These are phyloP conservation scores for Apotomis capreana DNA, from an alignment of 2,888 invertebrate genomes.

Conservation along the genomic window DNA sequence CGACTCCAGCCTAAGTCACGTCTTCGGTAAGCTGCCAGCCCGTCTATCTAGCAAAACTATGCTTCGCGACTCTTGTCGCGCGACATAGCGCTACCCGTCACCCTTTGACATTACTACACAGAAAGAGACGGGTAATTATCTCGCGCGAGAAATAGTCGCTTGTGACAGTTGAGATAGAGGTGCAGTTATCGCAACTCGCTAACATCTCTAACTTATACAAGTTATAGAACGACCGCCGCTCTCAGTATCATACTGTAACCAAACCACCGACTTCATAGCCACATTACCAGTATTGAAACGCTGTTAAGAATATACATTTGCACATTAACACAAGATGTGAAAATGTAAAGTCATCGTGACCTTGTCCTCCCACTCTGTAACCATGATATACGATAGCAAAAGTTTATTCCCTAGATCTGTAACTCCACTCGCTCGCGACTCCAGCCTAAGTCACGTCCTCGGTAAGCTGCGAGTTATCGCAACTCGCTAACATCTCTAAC, in stretches of 20 bases:
- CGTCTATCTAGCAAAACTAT: too few species aligned
- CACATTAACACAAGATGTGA: background rate
- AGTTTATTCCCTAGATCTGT: too few species aligned
- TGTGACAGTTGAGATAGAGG: too few species aligned
- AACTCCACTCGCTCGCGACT: background rate
- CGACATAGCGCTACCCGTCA: too few species aligned
- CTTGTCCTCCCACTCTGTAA: conserved; percentile 11
- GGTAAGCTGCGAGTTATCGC: conserved; percentile 40
- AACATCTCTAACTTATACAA: conserved; percentile 34
- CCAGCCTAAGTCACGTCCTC: conserved; percentile 36
- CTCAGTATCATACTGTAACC: conserved; percentile 33
- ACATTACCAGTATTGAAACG: too few species aligned
- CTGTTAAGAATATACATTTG: too few species aligned
- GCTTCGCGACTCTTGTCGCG: too few species aligned
- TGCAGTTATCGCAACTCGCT: conserved; percentile 38
- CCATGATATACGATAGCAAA: too few species aligned
- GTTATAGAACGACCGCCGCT: conserved; percentile 21
- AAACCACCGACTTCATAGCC: too few species aligned
- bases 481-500: conserved; percentile 39
- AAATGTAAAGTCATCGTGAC: conserved; percentile 20
- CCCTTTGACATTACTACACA: too few species aligned
- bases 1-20: conserved; percentile 33
- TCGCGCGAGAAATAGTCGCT: too few species aligned
- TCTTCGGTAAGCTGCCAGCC: conserved; percentile 31
- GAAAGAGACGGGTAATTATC: too few species aligned